Evolutionary conservation across 2,113 vertebrate genomes (phyloP).

Genomic region (Lipotes vexillifer): DNA sequence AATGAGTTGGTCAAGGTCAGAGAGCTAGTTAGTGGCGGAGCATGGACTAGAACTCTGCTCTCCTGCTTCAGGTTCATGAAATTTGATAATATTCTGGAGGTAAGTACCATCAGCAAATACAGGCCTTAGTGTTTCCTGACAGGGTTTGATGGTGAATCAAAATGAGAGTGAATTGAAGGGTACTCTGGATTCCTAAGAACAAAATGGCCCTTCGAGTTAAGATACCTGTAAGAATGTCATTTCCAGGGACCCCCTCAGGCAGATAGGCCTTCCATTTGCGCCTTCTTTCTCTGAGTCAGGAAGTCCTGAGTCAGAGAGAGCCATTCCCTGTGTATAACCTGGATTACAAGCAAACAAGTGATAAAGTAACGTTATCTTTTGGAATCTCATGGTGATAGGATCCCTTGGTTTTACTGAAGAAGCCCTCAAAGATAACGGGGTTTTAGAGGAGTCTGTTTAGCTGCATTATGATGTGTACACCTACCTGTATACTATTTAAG

Average conservation of each 20-base stretch:
- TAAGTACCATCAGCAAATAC: not conserved
- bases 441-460: not conserved
- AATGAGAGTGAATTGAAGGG: not conserved
- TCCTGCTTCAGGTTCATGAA: not conserved
- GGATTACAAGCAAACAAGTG: not conserved
- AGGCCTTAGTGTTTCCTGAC: constrained; percentile 1
- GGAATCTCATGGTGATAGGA: not conserved
- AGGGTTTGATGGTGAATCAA: not conserved
- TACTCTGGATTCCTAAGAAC: not conserved
- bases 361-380: not conserved
- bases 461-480: not conserved
- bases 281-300: not conserved
- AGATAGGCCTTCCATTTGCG: not conserved
- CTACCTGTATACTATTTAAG: not conserved
- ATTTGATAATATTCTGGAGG: not conserved
- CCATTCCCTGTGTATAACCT: not conserved
- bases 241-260: not conserved
- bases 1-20: not conserved
- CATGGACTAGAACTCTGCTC: not conserved
- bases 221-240: not conserved
- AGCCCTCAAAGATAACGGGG: not conserved
- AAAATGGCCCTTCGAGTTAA: not conserved
- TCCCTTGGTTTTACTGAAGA: not conserved
- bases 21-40: not conserved
- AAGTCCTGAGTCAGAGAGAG: not conserved